Conservation (phyloP, 2,888 invertebrate species). For the Amblyjoppa fuscipennis region DNA sequence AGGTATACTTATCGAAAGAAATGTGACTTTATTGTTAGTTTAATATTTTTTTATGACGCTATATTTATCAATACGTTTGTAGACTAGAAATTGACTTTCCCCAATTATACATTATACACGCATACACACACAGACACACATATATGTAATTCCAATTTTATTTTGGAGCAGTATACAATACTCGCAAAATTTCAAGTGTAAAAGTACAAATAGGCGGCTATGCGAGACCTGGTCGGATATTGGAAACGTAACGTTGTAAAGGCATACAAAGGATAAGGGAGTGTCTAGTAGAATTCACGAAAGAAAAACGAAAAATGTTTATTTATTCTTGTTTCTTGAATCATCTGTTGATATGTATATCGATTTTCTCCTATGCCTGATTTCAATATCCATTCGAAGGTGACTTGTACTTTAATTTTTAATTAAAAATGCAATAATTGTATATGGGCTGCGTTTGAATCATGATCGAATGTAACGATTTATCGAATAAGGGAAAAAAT, state of each 20-base stretch:
- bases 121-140: conserved; percentile 14
- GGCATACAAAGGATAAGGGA: conserved; percentile 79
- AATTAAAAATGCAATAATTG: conserved; percentile 83
- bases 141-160: conserved; percentile 20
- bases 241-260: conserved; percentile 76
- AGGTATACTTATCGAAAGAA: conserved; percentile 60
- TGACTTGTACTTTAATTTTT: conserved; percentile 70
- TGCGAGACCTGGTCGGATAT: conserved; percentile 80
- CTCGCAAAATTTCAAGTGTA: conserved; percentile 70
- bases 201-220: conserved; percentile 79
- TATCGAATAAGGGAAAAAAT: conserved; percentile 80
- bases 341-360: conserved; percentile 38
- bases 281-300: conserved; percentile 76
- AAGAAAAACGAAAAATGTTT: conserved; percentile 34
- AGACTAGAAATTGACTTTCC: conserved; percentile 44
- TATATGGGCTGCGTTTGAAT: conserved; percentile 84
- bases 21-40: conserved; percentile 67
- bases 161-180: conserved; percentile 55
- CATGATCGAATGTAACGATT: conserved; percentile 84
- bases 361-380: conserved; percentile 47
- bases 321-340: conserved; percentile 27
- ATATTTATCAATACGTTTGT: conserved; percentile 30
- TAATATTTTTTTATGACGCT: conserved; percentile 65
- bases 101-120: conserved; percentile 14
- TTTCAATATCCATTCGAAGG: conserved; percentile 65